These are phyloP conservation scores for Gnathonemus echidnorhynchus DNA, from an alignment of 2,113 vertebrate species.

Conservation along the genomic window DNA sequence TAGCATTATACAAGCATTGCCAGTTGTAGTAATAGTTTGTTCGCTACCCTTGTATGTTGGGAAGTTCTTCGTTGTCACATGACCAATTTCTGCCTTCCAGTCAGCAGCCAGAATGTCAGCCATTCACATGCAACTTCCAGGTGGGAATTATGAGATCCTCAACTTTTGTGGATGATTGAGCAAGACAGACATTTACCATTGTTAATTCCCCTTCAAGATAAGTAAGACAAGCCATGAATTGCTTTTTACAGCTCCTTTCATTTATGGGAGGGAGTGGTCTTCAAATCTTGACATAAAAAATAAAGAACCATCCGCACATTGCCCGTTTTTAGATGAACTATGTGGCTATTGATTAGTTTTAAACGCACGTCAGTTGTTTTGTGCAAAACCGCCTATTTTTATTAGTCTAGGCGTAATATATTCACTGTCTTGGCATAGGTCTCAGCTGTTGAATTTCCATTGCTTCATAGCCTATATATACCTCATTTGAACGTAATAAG, in stretches of 20 bases:
- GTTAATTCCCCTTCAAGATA: background rate
- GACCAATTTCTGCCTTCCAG: background rate
- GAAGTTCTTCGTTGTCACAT: background rate
- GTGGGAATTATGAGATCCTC: background rate
- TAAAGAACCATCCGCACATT: background rate
- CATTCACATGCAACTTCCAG: background rate
- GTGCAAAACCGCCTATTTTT: background rate
- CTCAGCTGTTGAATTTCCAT: background rate
- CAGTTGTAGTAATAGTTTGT: background rate
- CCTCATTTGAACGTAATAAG: background rate
- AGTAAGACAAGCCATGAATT: background rate
- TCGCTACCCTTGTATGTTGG: background rate
- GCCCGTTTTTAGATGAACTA: background rate
- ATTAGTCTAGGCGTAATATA: background rate
- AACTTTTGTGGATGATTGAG: background rate
- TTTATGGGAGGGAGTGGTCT: background rate
- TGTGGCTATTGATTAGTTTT: background rate
- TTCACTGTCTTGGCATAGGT: background rate
- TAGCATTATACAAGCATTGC: background rate
- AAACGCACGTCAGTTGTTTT: background rate
- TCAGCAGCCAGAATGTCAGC: background rate
- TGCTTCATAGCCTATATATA: background rate
- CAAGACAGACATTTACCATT: background rate
- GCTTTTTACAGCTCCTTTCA: background rate
- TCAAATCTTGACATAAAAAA: background rate